Percentiles rank a stretch among this genome's conserved stretches.
These are phyloP conservation scores for Talpa occidentalis DNA, from an alignment of 2,113 vertebrate genomes.

Conservation along the genomic window DNA sequence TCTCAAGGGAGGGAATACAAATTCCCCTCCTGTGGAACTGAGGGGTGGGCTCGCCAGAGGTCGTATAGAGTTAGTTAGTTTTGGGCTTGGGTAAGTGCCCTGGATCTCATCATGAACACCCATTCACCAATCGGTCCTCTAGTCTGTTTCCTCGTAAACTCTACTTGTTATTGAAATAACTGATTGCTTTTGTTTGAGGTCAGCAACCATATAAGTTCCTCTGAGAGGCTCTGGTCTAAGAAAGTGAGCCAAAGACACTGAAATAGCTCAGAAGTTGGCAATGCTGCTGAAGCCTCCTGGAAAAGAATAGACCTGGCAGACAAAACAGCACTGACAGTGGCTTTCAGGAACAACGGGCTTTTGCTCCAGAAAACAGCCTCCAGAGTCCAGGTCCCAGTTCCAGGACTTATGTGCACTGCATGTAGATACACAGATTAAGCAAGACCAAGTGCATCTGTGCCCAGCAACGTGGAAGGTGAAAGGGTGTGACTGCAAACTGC, in stretches of 20 bases:
- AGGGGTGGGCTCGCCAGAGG: neutral
- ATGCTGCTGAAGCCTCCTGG: neutral
- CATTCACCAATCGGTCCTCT: no score
- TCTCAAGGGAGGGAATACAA: neutral
- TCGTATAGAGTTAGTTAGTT: no score
- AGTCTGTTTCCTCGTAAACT: no score
- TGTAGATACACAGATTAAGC: neutral
- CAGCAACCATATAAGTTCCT: neutral
- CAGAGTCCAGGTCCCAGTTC: fast-evolving
- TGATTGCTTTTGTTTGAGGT: neutral
- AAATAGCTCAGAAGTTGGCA: neutral
- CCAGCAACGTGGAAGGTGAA: neutral
- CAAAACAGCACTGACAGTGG: neutral
- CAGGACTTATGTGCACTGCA: neutral
- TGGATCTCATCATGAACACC: no score
- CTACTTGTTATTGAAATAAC: no score
- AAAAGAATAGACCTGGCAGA: neutral
- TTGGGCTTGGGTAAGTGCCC: no score
- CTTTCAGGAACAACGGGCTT: neutral
- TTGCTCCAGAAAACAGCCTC: neutral
- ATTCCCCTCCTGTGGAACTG: neutral
- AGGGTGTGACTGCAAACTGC: fast-evolving
- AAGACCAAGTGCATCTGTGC: neutral
- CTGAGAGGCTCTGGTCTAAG: neutral
- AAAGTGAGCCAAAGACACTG: neutral